Evolutionary conservation across 1,140 invertebrate species (phyloP).

Genomic region (Dendroctonus ponderosae): DNA sequence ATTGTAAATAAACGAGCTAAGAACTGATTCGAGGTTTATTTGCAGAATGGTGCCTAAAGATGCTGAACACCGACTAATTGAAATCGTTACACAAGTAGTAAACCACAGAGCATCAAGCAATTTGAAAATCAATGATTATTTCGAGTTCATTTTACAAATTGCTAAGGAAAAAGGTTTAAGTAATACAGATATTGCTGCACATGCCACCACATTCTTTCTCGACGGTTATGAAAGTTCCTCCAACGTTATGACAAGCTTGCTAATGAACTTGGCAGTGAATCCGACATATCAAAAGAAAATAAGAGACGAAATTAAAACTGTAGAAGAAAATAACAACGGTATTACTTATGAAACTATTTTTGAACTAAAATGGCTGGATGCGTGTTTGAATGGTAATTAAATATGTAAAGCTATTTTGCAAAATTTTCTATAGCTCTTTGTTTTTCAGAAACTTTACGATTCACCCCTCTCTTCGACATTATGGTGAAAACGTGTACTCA

Average conservation of each 20-base stretch:
- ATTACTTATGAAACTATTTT: constrained; percentile 23
- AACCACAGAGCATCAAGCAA: constrained; percentile 4
- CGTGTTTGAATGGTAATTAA: constrained; percentile 20
- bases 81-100: constrained; percentile 2
- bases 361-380: constrained; percentile 25
- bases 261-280: constrained; percentile 21
- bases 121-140: constrained; percentile 21
- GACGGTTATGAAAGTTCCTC: constrained; percentile 30
- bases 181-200: constrained; percentile 9
- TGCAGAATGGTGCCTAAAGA: constrained; percentile 3
- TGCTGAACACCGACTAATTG: neutral
- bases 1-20: neutral
- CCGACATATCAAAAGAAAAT: constrained; percentile 28
- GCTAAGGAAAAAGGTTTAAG: constrained; percentile 11
- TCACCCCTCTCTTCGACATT: constrained; percentile 4
- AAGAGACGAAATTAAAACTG: constrained; percentile 16
- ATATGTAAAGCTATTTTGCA: neutral
- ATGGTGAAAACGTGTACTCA: constrained; percentile 9
- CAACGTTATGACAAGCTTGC: constrained; percentile 7
- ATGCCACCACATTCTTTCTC: constrained; percentile 20
- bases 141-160: constrained; percentile 16
- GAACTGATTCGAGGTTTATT: constrained; percentile 1
- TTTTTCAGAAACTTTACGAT: constrained; percentile 11
- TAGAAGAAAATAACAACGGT: constrained; percentile 17
- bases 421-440: neutral